Base-by-base conservation (phyloP, 2,797 vertebrate genomes). In the Tragopan temminckii region DNA sequence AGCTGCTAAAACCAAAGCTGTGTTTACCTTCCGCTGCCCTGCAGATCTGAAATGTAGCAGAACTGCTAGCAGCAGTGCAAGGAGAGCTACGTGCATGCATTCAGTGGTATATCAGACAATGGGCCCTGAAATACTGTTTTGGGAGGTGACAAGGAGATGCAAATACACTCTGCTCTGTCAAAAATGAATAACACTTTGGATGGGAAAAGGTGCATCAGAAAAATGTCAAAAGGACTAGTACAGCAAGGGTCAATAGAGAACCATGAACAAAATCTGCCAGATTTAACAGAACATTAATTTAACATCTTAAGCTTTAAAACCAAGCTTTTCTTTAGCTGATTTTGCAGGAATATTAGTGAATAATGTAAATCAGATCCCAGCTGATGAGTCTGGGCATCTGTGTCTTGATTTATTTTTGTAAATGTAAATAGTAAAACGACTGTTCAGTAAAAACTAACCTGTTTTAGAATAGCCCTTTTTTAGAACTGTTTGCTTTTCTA, bases 1-100 rank as follows among this genome's bases (percentile, higher is more conserved):
- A 95, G 83, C 96, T 94, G 61, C 94, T 97, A 92, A 96, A 98
- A 97, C 93, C 95, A 97, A 97, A 91, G 77, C 82, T 74, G 57
- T 93, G 95, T 97, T 96, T 92, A 91, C 94, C 97, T 89, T 94
- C 85, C 85, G 58, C 94, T 89, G 86, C 91, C 90, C 92, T 81
- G 90, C 91, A 89, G 88, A 67, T 50, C 15, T 64, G 71, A 90
- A 88, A 70, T 76, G 69, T 92, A 27, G 88, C 68, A 76, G 93
- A 59, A 78, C 90, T 43, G 70, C 75, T 69, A 90, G 89, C 62
- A 62, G 59, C 80, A 62, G 18, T 24, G 40, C 1, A 1, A 90
- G 83, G 59, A 79, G 58, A 86, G 76, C 89, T 70, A 20, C 70
- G 57, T 93, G 80, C 69, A 27, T 69, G 52, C 87, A 67, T 80